Percentiles rank a stretch among this genome's conserved stretches.
Evolutionary conservation across 2,888 invertebrate species (phyloP).

Genomic region (Nomada fabriciana): DNA sequence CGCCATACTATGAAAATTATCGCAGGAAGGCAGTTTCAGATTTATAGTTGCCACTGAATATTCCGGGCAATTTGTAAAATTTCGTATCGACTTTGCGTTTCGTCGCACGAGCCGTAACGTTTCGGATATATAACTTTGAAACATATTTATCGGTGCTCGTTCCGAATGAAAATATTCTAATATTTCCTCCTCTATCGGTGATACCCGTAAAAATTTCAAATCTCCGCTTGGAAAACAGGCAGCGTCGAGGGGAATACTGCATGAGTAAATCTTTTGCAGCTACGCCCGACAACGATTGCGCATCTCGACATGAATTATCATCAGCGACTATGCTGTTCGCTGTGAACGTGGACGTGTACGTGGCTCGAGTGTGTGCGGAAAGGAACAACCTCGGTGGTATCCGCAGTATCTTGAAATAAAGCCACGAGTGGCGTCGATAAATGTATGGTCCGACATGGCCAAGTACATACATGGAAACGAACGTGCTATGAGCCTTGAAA

Average conservation of each 20-base stretch:
- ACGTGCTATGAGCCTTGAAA: slow-evolving; percentile 19
- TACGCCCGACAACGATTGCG: slow-evolving; percentile 33
- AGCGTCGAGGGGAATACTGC: neutral
- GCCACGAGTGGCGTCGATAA: slow-evolving; percentile 50
- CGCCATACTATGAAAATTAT: neutral
- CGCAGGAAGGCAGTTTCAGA: neutral
- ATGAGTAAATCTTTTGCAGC: slow-evolving; percentile 23
- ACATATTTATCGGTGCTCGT: neutral
- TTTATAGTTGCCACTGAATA: neutral
- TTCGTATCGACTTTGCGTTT: neutral
- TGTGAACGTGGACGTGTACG: neutral
- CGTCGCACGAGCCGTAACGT: neutral
- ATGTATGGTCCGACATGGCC: slow-evolving; percentile 45
- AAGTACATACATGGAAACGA: slow-evolving; percentile 25
- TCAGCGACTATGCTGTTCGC: slow-evolving; percentile 4
- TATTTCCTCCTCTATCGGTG: neutral
- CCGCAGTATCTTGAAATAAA: slow-evolving; percentile 46
- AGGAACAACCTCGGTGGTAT: slow-evolving; percentile 13
- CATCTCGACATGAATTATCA: slow-evolving; percentile 46
- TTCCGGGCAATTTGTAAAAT: neutral
- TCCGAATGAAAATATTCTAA: neutral
- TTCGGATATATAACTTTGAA: neutral
- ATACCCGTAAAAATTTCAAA: neutral
- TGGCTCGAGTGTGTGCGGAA: neutral
- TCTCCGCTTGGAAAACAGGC: neutral